Evolutionary conservation across 1,140 invertebrate genomes (phyloP), one percentile per base, ranked within the genome.

Genomic region (Bombus waltoni): DNA sequence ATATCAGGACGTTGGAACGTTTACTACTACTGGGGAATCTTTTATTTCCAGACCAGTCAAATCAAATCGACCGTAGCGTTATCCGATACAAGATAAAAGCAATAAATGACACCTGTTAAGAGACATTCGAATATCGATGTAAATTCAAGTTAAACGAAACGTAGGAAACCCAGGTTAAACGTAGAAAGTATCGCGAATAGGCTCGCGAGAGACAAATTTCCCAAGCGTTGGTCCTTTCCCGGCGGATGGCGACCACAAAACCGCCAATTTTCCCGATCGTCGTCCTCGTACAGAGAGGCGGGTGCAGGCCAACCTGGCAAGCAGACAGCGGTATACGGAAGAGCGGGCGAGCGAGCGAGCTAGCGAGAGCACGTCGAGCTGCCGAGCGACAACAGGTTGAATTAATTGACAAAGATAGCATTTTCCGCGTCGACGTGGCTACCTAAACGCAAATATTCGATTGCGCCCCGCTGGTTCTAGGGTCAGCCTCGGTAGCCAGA

Each of bases 381-480:
- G 85, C 75, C 77, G 83, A 88, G 89, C 88, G 92, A 94, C 94
- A 95, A 94, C 93, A 93, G 92, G 93, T 94, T 94, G 92, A 94
- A 95, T 94, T 94, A 94, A 95, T 95, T 94, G 93, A 94, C 93
- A 94, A 95, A 94, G 94, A 95, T 94, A 94, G 93, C 90, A 93
- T 94, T 95, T 94, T 94, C 91, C 93, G 91, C 92, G 90, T 94
- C 90, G 90, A 91, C 93, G 92, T 93, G 91, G 88, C 92, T 92
- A 89, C 89, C 92, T 92, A 91, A 94, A 94, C 91, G 92, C 93
- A 94, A 94, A 94, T 94, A 94, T 94, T 94, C 93, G 92, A 93
- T 92, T 92, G 92, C 88, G 84, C 83, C 62, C 91, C 80, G 75
- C 80, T 81, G 87, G 89, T 87, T 80, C 80, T 88, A 90, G 90